Percentiles rank a stretch among this genome's conserved stretches.
These are phyloP conservation scores for Tetragnatha versicolor DNA, from an alignment of 1,140 invertebrate genomes.

Conservation along the genomic window DNA sequence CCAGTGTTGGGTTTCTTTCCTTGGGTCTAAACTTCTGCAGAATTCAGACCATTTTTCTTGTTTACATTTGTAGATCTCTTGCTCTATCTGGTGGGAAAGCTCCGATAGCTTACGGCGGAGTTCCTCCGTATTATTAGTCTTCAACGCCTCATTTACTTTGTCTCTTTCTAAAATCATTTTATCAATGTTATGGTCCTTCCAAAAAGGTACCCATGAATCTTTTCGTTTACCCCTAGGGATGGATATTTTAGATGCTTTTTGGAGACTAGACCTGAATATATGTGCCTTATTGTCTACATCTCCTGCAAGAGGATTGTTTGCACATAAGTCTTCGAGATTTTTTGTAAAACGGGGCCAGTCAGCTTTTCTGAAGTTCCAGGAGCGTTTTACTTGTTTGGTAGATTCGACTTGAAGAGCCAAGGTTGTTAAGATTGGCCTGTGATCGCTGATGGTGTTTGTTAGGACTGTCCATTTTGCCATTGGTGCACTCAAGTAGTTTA, in stretches of 20 bases:
- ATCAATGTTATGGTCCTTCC: background rate
- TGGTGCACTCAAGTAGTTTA: background rate
- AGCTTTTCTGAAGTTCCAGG: constrained; percentile 11
- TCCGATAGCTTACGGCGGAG: background rate
- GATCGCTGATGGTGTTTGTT: background rate
- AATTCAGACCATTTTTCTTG: background rate
- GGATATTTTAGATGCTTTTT: background rate
- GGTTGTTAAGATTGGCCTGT: background rate
- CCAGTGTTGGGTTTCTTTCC: background rate
- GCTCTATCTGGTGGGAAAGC: background rate
- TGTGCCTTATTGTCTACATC: no score
- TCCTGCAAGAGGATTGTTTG: no score
- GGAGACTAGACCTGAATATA: background rate
- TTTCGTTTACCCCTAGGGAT: background rate
- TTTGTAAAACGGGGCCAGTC: background rate
- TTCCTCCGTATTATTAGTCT: background rate
- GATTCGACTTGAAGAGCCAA: background rate
- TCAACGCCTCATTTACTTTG: background rate
- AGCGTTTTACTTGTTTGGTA: background rate
- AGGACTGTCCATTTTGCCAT: constrained; percentile 1
- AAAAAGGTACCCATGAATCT: constrained; percentile 5
- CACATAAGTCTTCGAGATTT: no score
- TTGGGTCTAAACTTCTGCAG: background rate
- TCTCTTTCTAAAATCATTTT: background rate
- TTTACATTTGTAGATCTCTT: background rate